A percentile compares a stretch with the other conserved stretches of the same genome.
phyloP scores from a whole-genome alignment of 2,113 vertebrate species.

The Bubo blakistoni region DNA sequence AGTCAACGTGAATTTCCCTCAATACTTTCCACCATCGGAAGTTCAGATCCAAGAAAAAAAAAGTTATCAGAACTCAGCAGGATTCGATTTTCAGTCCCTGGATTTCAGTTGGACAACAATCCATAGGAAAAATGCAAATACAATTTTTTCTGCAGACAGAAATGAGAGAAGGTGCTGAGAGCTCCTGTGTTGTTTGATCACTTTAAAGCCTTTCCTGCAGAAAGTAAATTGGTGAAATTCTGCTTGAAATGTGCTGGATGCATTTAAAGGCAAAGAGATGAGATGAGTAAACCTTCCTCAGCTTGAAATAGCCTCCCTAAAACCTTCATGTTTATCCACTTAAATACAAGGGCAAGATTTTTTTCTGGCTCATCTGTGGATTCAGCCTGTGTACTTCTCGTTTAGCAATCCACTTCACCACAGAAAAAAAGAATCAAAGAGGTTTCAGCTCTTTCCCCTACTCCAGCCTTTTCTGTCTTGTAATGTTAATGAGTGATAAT shows the following conservation, averaged over 20 bases:
- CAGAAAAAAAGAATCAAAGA: neutral
- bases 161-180: neutral
- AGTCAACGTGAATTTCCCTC: neutral
- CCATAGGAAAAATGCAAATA: neutral
- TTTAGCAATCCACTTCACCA: neutral
- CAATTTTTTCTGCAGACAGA: neutral
- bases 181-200: fast-evolving
- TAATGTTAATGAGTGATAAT: slow-evolving; percentile 12
- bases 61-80: neutral
- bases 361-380: neutral
- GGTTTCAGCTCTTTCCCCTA: neutral
- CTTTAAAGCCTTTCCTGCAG: neutral
- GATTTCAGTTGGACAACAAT: neutral
- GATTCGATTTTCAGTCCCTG: neutral
- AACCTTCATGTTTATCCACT: neutral
- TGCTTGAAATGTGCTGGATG: neutral
- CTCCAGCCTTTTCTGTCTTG: neutral
- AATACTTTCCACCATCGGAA: neutral
- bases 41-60: neutral
- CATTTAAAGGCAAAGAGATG: neutral
- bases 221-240: neutral
- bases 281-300: neutral
- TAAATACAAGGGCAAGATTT: neutral
- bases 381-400: neutral
- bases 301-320: neutral